Percentiles rank a stretch among this genome's conserved stretches.
Evolutionary conservation across 1,140 invertebrate species (phyloP).

Genomic region (Cylas formicarius): DNA sequence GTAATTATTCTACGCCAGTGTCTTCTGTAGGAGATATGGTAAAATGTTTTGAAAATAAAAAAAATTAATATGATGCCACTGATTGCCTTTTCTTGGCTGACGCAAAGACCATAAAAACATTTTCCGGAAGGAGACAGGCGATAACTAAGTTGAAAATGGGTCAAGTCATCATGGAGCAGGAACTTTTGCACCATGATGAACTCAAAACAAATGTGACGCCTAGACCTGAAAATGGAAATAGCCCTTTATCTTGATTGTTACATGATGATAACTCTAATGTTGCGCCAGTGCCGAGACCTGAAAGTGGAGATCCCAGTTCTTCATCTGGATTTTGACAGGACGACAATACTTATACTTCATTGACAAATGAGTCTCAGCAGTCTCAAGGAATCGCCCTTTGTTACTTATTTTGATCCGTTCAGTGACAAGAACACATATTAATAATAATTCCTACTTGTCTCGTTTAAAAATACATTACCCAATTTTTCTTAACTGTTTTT

Average conservation of each 20-base stretch:
- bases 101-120: slow-evolving; percentile 13
- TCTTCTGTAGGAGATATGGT: slow-evolving; percentile 1
- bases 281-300: too few relatives aligned
- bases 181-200: slow-evolving; percentile 13
- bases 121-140: slow-evolving; percentile 7
- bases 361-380: not conserved
- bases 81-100: slow-evolving; percentile 9
- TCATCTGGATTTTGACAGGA: not conserved
- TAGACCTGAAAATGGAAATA: too few relatives aligned
- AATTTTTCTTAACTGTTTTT: slow-evolving; percentile 1
- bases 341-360: slow-evolving; percentile 1
- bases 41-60: slow-evolving; percentile 11
- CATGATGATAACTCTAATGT: too few relatives aligned
- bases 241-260: too few relatives aligned
- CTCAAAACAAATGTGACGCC: too few relatives aligned
- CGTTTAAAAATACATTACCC: slow-evolving; percentile 5
- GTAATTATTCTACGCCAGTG: not conserved
- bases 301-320: not conserved
- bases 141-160: slow-evolving; percentile 14
- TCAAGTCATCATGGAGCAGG: slow-evolving; percentile 16
- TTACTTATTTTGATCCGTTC: too few relatives aligned
- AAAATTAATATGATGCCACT: slow-evolving; percentile 8
- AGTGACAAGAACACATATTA: slow-evolving; percentile 5
- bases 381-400: not conserved
- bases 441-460: not conserved